These are phyloP conservation scores for Cladorhizidae sp. DNA, from an alignment of 37 sponge, comb jelly and placozoan species.

Conservation along the genomic window DNA sequence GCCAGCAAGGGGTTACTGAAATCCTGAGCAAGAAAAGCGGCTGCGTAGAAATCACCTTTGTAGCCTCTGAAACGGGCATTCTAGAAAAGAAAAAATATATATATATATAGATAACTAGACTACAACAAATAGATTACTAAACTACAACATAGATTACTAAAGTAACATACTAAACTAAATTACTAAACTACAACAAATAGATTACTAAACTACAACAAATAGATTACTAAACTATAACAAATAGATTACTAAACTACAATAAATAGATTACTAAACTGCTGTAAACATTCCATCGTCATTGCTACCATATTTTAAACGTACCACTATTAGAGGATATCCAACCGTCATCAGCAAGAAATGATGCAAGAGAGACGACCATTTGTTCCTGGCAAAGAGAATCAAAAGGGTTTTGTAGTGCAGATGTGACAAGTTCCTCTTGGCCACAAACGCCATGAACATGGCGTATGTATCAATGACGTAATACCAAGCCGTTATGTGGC, in stretches of 20 bases:
- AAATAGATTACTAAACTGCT: too few species aligned
- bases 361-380: conserved; percentile 12
- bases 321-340: conserved; percentile 25
- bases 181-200: too few species aligned
- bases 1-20: conserved; percentile 34
- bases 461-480: conserved; percentile 32
- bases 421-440: background rate
- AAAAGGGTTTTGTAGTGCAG: background rate
- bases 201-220: too few species aligned
- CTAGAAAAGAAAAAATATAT: conserved; percentile 5
- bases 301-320: conserved; percentile 5
- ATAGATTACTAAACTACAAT: too few species aligned
- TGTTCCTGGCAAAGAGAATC: background rate
- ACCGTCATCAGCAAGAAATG: conserved; percentile 13
- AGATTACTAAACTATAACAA: too few species aligned
- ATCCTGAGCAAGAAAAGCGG: conserved; percentile 1
- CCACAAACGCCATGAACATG: conserved; percentile 29
- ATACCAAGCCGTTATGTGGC: conserved; percentile 37
- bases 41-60: conserved; percentile 36
- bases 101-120: background rate
- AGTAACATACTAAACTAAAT: too few species aligned
- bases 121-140: background rate
- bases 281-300: too few species aligned
- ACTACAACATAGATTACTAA: too few species aligned
- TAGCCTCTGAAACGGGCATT: background rate